Evolutionary conservation across 2,888 invertebrate species (phyloP).

Genomic region (Lasius fuliginosus): DNA sequence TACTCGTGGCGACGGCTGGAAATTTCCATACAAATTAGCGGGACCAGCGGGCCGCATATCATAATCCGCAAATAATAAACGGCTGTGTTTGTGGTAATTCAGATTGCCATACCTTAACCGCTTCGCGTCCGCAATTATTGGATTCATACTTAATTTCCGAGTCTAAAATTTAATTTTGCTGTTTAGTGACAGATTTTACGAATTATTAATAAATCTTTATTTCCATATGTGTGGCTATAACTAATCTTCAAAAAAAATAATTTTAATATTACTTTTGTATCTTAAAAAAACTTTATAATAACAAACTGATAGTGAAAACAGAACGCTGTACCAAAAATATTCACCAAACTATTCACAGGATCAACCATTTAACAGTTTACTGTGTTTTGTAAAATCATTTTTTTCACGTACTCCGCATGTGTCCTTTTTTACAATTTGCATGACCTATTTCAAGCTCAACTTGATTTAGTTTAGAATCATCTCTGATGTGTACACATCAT

Average conservation of each 20-base stretch:
- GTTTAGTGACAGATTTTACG: background rate
- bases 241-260: background rate
- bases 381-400: background rate
- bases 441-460: slow-evolving; percentile 41
- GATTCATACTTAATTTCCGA: slow-evolving; percentile 6
- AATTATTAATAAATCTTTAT: slow-evolving; percentile 6
- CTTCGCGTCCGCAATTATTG: background rate
- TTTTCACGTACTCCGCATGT: background rate
- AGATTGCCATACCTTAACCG: background rate
- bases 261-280: background rate
- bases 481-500: slow-evolving; percentile 28
- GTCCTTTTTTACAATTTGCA: background rate
- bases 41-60: slow-evolving; percentile 23
- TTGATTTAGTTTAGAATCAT: slow-evolving; percentile 41
- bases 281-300: background rate
- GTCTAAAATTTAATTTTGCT: background rate
- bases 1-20: slow-evolving; percentile 43
- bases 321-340: background rate
- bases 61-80: slow-evolving; percentile 48
- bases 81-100: slow-evolving; percentile 27
- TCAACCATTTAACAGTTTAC: background rate
- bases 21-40: slow-evolving; percentile 53
- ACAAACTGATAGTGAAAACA: background rate
- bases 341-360: background rate
- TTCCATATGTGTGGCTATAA: background rate